Conservation (phyloP, 2,888 invertebrate genomes). For the Platycheirus rosarum region DNA sequence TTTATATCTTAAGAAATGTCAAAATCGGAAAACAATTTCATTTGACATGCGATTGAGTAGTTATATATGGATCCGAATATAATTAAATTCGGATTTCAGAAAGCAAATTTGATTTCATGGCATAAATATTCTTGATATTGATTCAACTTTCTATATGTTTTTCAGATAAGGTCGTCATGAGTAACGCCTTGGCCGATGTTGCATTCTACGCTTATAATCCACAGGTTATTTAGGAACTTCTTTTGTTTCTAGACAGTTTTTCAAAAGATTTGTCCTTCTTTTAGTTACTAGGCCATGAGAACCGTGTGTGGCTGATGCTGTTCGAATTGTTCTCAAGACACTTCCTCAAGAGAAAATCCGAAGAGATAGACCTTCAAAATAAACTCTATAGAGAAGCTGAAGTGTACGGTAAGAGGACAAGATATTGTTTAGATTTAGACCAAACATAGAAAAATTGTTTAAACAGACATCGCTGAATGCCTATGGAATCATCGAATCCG, state of each 20-base stretch:
- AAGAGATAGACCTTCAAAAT: conserved; percentile 77
- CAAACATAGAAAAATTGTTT: not conserved
- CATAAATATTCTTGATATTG: conserved; percentile 21
- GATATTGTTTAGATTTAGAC: too few relatives aligned
- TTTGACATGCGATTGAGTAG: conserved; percentile 49
- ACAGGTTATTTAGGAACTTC: conserved; percentile 75
- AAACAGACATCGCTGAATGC: conserved; percentile 84
- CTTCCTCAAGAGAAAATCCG: conserved; percentile 81
- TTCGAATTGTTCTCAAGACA: conserved; percentile 84
- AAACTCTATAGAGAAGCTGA: conserved; percentile 78
- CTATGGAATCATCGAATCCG: conserved; percentile 87
- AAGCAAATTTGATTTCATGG: not conserved
- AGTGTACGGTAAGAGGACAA: conserved; percentile 77
- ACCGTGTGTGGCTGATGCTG: conserved; percentile 84
- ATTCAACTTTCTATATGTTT: conserved; percentile 23
- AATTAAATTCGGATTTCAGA: not conserved
- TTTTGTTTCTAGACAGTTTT: not conserved
- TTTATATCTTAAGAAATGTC: conserved; percentile 50
- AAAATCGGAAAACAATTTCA: conserved; percentile 38
- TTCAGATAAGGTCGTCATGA: conserved; percentile 83
- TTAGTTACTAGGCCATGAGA: conserved; percentile 78
- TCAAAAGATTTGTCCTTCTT: not conserved
- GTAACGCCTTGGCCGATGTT: conserved; percentile 83
- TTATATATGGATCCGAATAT: conserved; percentile 7
- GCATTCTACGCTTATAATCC: conserved; percentile 82